These are phyloP conservation scores for Calliphora vomitoria DNA, from an alignment of 2,888 invertebrate species.

Conservation along the genomic window DNA sequence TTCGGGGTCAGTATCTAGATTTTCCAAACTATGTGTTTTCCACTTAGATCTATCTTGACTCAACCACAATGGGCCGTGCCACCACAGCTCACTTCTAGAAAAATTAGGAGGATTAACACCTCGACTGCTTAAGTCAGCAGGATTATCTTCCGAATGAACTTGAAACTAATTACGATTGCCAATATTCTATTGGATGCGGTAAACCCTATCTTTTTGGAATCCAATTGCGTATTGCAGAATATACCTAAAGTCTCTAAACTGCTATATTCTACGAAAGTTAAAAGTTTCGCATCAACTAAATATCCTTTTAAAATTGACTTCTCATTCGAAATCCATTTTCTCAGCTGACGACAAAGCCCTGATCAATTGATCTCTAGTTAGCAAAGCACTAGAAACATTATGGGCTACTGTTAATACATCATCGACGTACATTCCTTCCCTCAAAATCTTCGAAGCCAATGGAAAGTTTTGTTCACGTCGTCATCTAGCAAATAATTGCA, in stretches of 20 bases:
- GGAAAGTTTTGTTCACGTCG: too few species aligned
- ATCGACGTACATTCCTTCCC: too few species aligned
- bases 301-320: too few species aligned
- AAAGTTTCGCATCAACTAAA: too few species aligned
- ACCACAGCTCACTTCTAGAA: not conserved
- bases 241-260: not conserved
- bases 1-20: too few species aligned
- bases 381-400: too few species aligned
- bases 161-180: not conserved
- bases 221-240: too few species aligned
- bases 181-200: not conserved
- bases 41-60: not conserved
- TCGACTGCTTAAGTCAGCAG: not conserved
- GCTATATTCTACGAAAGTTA: not conserved
- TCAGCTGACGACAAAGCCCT: too few species aligned
- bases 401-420: too few species aligned
- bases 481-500: too few species aligned
- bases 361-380: too few species aligned
- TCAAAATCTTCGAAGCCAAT: too few species aligned
- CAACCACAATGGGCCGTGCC: not conserved
- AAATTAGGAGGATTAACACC: not conserved
- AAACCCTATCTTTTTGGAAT: not conserved
- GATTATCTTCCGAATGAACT: not conserved
- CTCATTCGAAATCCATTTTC: not conserved
- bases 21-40: not conserved